Conservation (phyloP, 1,140 invertebrate genomes). For the Habropoda laboriosa region DNA sequence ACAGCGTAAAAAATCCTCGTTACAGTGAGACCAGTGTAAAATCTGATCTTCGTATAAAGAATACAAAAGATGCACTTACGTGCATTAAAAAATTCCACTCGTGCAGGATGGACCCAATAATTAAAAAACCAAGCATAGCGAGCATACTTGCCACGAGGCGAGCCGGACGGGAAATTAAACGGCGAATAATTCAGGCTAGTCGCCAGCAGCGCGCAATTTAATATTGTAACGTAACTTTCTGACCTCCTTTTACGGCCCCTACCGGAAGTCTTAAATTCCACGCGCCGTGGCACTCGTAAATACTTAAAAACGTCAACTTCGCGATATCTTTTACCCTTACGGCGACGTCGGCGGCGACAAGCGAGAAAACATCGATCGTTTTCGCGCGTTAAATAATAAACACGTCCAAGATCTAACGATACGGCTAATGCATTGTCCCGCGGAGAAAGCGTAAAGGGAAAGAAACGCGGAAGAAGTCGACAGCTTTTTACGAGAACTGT, state of each 20-base stretch:
- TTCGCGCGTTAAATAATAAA: constrained; percentile 11
- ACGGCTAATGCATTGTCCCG: neutral
- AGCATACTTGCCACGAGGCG: neutral
- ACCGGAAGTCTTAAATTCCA: neutral
- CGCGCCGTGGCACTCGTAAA: neutral
- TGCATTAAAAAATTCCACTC: neutral
- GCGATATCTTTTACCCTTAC: neutral
- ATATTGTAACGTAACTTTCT: neutral
- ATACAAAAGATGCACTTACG: neutral
- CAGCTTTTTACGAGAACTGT: neutral
- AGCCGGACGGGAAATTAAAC: neutral
- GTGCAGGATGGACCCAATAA: neutral
- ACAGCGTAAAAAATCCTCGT: too few relatives aligned
- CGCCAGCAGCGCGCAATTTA: neutral
- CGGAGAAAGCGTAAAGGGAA: neutral
- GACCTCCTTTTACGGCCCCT: neutral
- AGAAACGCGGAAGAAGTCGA: neutral
- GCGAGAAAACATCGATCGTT: neutral
- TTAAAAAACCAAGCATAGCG: constrained; percentile 5
- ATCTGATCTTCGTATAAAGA: neutral
- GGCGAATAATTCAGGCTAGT: neutral
- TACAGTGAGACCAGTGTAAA: too few relatives aligned
- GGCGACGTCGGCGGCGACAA: too few relatives aligned
- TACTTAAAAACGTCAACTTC: neutral
- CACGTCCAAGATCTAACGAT: neutral